Conservation (phyloP, 2,797 vertebrate genomes). For the Silurus aristotelis region DNA sequence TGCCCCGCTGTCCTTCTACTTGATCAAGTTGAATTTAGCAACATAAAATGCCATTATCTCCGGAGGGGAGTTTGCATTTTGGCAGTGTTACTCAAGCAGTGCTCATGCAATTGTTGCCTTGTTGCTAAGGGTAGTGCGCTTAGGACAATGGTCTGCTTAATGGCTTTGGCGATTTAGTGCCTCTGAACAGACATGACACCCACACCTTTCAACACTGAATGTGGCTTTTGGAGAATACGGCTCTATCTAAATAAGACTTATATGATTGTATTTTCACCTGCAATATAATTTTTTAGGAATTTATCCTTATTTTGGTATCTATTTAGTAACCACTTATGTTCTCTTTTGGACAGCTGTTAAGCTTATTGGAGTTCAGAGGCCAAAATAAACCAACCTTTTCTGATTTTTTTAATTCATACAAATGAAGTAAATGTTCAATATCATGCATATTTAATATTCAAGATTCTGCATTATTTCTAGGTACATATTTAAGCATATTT, state of each 20-base stretch:
- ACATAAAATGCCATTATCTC: constrained; percentile 8
- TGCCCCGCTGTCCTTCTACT: neutral
- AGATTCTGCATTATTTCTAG: neutral
- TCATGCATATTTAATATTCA: neutral
- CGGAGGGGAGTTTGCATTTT: constrained; percentile 21
- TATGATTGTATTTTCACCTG: neutral
- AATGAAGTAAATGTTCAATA: neutral
- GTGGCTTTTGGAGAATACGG: neutral
- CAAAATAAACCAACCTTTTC: neutral
- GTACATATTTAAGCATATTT: neutral
- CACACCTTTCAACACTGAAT: constrained; percentile 28
- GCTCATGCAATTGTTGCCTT: constrained; percentile 58
- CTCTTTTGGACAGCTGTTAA: neutral
- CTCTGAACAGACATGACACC: constrained; percentile 32
- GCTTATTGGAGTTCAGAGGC: neutral
- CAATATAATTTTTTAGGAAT: neutral
- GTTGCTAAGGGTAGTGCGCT: constrained; percentile 61
- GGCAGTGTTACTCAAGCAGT: constrained; percentile 31
- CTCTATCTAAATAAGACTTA: neutral
- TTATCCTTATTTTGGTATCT: neutral
- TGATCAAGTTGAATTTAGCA: constrained; percentile 27
- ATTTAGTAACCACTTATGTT: neutral
- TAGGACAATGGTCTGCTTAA: constrained; percentile 48
- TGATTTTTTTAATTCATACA: neutral
- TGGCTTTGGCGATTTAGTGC: constrained; percentile 26